phyloP scores from a whole-genome alignment of 2,797 vertebrate species.

The Danio albolineatus region DNA sequence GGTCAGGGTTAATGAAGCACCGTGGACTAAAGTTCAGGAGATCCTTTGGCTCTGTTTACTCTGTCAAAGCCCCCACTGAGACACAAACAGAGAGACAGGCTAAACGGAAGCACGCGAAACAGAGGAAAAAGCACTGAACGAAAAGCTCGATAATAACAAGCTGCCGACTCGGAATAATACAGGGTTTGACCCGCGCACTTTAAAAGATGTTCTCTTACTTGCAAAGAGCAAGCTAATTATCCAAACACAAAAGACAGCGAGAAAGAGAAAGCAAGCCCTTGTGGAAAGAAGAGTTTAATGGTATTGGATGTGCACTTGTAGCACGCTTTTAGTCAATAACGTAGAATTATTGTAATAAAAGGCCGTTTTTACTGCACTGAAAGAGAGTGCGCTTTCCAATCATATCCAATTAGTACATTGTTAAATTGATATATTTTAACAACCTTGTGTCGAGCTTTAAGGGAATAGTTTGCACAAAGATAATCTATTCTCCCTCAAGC shows the following conservation, averaged over 20 bases:
- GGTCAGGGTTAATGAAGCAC: conserved; percentile 89
- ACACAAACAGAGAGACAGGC: neutral
- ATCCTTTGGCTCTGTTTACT: conserved; percentile 85
- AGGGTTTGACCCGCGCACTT: conserved; percentile 17
- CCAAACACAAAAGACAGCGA: conserved; percentile 18
- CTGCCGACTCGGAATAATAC: conserved; percentile 13
- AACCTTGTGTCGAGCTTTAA: too few relatives aligned
- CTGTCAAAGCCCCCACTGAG: conserved; percentile 70
- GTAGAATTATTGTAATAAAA: too few relatives aligned
- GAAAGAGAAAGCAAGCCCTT: neutral
- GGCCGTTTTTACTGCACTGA: too few relatives aligned
- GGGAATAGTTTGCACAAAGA: too few relatives aligned
- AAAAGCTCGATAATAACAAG: conserved; percentile 2
- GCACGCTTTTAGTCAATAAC: too few relatives aligned
- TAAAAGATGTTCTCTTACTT: neutral
- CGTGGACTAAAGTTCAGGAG: conserved; percentile 87
- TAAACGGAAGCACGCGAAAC: neutral
- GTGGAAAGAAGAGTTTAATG: neutral
- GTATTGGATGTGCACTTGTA: neutral
- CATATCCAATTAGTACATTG: too few relatives aligned
- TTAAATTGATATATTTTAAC: too few relatives aligned
- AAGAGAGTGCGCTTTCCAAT: too few relatives aligned
- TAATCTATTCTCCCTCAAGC: too few relatives aligned
- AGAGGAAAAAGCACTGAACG: neutral
- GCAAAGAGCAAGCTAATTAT: neutral